Conservation (phyloP, 2,888 invertebrate genomes). For the Drosophila pegasa region DNA sequence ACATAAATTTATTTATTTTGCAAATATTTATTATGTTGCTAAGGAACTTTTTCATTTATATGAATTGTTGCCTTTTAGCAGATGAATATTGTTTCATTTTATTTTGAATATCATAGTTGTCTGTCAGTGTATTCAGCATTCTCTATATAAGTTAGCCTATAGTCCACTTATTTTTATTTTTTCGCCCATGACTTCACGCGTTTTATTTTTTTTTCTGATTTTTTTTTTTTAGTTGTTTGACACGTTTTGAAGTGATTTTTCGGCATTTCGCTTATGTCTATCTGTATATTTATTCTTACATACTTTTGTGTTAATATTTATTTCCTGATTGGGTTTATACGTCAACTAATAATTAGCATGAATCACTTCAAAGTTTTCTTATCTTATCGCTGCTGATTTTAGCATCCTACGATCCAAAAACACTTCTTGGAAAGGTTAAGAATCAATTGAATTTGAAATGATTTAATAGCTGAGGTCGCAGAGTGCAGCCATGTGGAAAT, state of each 20-base stretch:
- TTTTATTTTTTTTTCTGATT: constrained; percentile 28
- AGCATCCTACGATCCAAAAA: constrained; percentile 8
- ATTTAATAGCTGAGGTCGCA: background rate
- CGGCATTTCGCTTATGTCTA: constrained; percentile 30
- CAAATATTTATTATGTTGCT: too few species aligned
- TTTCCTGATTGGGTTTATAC: constrained; percentile 27
- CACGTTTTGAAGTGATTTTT: constrained; percentile 59
- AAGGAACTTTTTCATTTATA: too few species aligned
- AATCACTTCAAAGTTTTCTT: constrained; percentile 10
- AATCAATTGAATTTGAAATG: constrained; percentile 28
- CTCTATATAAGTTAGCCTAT: constrained; percentile 6
- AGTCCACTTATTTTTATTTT: constrained; percentile 41
- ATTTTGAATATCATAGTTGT: background rate
- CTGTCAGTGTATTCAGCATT: constrained; percentile 2
- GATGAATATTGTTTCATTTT: too few species aligned
- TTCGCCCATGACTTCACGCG: constrained; percentile 67
- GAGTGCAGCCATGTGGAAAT: constrained; percentile 52
- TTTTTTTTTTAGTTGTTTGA: constrained; percentile 56
- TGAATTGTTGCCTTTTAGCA: too few species aligned
- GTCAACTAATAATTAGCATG: constrained; percentile 9
- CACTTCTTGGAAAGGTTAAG: constrained; percentile 17
- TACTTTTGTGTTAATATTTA: constrained; percentile 32
- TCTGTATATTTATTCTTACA: constrained; percentile 24
- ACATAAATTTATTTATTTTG: background rate
- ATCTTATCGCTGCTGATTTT: constrained; percentile 13